These are phyloP conservation scores for Artemia sp. DNA, from an alignment of 2,888 invertebrate genomes.

Conservation along the genomic window DNA sequence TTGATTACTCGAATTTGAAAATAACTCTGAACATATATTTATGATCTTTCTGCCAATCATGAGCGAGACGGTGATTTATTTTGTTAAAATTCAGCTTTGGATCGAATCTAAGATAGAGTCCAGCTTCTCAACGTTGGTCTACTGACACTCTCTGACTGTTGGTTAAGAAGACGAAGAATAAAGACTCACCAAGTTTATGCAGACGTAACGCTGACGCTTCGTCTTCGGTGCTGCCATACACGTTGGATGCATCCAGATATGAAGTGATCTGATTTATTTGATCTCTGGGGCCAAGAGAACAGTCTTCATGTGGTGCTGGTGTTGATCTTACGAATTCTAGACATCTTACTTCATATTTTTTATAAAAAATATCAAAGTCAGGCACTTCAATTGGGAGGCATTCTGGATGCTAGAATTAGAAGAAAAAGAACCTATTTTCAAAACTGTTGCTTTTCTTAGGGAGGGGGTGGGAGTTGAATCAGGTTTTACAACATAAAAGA, in stretches of 20 bases:
- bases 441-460: constrained; percentile 24
- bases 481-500: too few species aligned
- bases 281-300: constrained; percentile 61
- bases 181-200: constrained; percentile 47
- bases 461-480: too few species aligned
- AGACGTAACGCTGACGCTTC: constrained; percentile 54
- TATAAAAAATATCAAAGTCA: constrained; percentile 51
- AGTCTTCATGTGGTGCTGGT: constrained; percentile 59
- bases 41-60: too few species aligned
- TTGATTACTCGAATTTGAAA: too few species aligned
- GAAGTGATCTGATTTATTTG: constrained; percentile 61
- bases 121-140: constrained; percentile 46
- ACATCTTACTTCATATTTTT: constrained; percentile 49
- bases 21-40: too few species aligned
- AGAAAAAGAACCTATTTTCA: constrained; percentile 26
- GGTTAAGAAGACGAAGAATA: constrained; percentile 26
- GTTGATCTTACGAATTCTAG: constrained; percentile 67
- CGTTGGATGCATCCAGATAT: constrained; percentile 60
- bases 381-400: constrained; percentile 64
- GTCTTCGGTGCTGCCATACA: constrained; percentile 58
- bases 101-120: constrained; percentile 31
- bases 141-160: constrained; percentile 34
- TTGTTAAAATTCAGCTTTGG: too few species aligned
- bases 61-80: too few species aligned
- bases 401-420: constrained; percentile 51